Conservation (phyloP, 2,113 vertebrate genomes). For the Thalassoma bifasciatum region DNA sequence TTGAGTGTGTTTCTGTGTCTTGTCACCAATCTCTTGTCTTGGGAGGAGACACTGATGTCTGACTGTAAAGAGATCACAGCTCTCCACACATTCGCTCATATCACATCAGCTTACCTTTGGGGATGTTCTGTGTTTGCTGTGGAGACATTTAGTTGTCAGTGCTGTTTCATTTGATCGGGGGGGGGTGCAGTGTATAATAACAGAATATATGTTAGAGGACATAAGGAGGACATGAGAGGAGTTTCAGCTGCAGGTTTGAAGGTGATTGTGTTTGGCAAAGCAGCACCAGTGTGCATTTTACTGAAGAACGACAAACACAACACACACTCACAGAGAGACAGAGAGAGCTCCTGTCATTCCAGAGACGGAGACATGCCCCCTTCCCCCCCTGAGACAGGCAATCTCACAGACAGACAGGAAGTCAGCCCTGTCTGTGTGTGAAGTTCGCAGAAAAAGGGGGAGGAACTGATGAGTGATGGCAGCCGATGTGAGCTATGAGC, state of each 20-base stretch:
- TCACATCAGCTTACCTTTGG: slow-evolving; percentile 50
- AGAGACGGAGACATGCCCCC: slow-evolving; percentile 49
- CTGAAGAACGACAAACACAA: slow-evolving; percentile 1
- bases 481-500: slow-evolving; percentile 55
- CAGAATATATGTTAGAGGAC: slow-evolving; percentile 51
- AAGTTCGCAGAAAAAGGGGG: slow-evolving; percentile 20
- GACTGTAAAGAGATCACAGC: slow-evolving; percentile 70
- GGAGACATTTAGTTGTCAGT: slow-evolving; percentile 53
- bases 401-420: slow-evolving; percentile 72
- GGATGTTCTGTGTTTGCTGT: slow-evolving; percentile 45
- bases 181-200: slow-evolving; percentile 32
- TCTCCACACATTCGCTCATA: slow-evolving; percentile 39
- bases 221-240: slow-evolving; percentile 44
- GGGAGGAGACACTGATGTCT: slow-evolving; percentile 62
- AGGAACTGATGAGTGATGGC: slow-evolving; percentile 62
- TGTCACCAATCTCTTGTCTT: slow-evolving; percentile 58
- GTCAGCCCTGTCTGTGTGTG: slow-evolving; percentile 56
- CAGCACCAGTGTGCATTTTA: slow-evolving; percentile 16
- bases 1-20: slow-evolving; percentile 54
- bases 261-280: slow-evolving; percentile 28
- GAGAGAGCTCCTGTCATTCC: slow-evolving; percentile 50
- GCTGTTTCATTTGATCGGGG: slow-evolving; percentile 64
- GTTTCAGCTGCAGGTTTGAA: slow-evolving; percentile 27
- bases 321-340: slow-evolving; percentile 1
- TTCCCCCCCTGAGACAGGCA: slow-evolving; percentile 49